A percentile compares a stretch with the other conserved stretches of the same genome.
phyloP scores from a whole-genome alignment of 1,140 invertebrate species.

The Cepaea nemoralis region DNA sequence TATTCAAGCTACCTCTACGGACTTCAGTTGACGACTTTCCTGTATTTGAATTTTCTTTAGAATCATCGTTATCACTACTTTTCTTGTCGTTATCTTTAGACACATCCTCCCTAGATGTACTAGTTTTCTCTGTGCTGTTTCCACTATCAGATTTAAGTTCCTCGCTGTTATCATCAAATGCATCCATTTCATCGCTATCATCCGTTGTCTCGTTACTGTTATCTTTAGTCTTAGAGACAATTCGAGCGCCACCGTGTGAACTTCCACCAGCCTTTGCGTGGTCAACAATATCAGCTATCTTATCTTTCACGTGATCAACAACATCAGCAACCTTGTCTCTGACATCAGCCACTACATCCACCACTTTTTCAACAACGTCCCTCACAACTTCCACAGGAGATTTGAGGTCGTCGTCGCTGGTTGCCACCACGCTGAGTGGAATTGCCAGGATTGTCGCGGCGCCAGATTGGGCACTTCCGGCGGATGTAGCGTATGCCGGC shows the following conservation, averaged over 20 bases:
- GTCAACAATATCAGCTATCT: background rate
- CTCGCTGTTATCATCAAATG: background rate
- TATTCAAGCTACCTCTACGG: no score
- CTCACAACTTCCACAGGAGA: background rate
- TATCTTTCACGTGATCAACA: background rate
- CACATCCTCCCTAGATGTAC: background rate
- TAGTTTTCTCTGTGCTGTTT: background rate
- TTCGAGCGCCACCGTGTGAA: no score
- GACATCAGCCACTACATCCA: background rate
- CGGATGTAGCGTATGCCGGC: background rate
- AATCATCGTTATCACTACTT: background rate
- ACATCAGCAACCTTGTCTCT: background rate
- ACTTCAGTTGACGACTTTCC: background rate
- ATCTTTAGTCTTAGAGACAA: no score
- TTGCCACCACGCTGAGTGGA: background rate
- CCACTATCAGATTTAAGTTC: background rate
- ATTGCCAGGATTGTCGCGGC: background rate
- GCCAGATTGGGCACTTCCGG: background rate
- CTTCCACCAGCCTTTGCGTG: background rate
- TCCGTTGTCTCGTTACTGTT: background rate
- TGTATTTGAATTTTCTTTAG: background rate
- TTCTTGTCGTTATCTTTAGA: background rate
- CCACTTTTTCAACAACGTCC: background rate
- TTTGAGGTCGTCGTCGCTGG: background rate
- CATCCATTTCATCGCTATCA: background rate